Evolutionary conservation across 2,888 invertebrate species (phyloP).

Genomic region (Cosmorhoe ocellata): DNA sequence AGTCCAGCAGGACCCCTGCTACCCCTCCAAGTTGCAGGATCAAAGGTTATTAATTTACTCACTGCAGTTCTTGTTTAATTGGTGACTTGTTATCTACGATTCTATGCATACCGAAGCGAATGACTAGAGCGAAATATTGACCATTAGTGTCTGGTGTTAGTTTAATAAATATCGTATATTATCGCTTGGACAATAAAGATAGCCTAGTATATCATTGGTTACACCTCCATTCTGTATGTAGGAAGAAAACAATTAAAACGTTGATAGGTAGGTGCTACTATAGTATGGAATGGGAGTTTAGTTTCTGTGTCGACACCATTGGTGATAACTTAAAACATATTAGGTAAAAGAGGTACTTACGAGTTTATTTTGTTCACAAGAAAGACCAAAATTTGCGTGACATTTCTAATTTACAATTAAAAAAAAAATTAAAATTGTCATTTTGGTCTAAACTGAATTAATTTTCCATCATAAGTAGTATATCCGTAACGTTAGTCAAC

Average conservation of each 20-base stretch:
- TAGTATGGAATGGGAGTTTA: too few species aligned
- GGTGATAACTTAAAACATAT: too few species aligned
- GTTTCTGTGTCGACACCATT: too few species aligned
- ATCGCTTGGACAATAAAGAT: conserved; percentile 46
- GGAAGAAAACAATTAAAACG: conserved; percentile 28
- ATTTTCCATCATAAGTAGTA: too few species aligned
- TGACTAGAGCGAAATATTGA: conserved; percentile 47
- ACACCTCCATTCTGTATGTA: conserved; percentile 28
- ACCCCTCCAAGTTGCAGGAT: conserved; percentile 24
- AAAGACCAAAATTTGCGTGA: too few species aligned
- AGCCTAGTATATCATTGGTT: conserved; percentile 37
- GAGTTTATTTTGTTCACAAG: too few species aligned
- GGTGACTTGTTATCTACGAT: conserved; percentile 37
- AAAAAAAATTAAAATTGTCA: too few species aligned
- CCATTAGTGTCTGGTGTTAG: conserved; percentile 48
- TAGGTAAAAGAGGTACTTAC: too few species aligned
- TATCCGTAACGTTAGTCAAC: too few species aligned
- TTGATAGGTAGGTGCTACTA: conserved; percentile 1
- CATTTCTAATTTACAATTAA: too few species aligned
- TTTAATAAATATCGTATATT: conserved; percentile 51
- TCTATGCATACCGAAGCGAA: conserved; percentile 43
- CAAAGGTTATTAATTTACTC: conserved; percentile 19
- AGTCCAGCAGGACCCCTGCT: conserved; percentile 35
- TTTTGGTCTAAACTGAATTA: too few species aligned
- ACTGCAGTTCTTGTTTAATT: conserved; percentile 34